These are phyloP conservation scores for Diabrotica balteata DNA, from an alignment of 2,888 invertebrate species.

Conservation along the genomic window DNA sequence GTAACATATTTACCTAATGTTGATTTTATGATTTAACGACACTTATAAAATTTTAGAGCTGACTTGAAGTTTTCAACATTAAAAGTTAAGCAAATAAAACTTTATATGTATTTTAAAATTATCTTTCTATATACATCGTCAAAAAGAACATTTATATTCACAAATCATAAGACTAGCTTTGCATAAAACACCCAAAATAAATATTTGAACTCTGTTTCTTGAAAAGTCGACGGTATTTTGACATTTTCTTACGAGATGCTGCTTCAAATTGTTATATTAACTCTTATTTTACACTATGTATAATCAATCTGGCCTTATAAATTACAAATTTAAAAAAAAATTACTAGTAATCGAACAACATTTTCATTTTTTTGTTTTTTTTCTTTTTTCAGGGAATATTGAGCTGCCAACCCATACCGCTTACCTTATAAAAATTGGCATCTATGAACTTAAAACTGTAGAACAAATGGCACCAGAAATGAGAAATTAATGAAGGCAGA, in stretches of 20 bases:
- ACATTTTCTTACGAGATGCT: slow-evolving; percentile 37
- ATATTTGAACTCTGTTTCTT: slow-evolving; percentile 12
- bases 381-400: slow-evolving; percentile 35
- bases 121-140: no score
- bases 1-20: no score
- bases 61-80: no score
- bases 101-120: no score
- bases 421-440: slow-evolving; percentile 45
- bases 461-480: slow-evolving; percentile 28
- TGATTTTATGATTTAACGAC: no score
- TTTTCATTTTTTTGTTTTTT: slow-evolving; percentile 18
- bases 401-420: slow-evolving; percentile 49
- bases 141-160: no score
- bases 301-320: slow-evolving; percentile 53
- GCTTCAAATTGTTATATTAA: slow-evolving; percentile 43
- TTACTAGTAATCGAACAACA: slow-evolving; percentile 37
- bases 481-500: slow-evolving; percentile 14
- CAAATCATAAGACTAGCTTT: no score
- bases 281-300: slow-evolving; percentile 57
- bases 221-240: slow-evolving; percentile 41
- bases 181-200: neutral
- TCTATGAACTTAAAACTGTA: slow-evolving; percentile 37
- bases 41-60: no score
- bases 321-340: slow-evolving; percentile 53
- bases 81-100: no score